phyloP scores from a whole-genome alignment of 2,888 invertebrate genomes.

The Andricus quercusramuli region DNA sequence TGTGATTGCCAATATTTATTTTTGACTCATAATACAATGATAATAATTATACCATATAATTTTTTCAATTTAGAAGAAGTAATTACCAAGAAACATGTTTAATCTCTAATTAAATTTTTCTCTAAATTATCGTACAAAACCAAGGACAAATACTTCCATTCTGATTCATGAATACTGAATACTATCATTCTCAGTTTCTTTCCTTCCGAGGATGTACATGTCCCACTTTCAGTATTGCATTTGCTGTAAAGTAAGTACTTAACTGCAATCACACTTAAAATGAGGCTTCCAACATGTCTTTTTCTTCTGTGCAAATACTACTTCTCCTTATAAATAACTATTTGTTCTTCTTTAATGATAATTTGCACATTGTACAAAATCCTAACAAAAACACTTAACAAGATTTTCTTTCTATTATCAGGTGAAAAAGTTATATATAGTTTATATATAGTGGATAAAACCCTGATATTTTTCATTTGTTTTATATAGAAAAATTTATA shows the following conservation, averaged over 20 bases:
- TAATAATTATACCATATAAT: too few species aligned
- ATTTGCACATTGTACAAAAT: neutral
- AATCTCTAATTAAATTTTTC: neutral
- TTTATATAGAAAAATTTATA: too few species aligned
- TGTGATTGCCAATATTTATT: neutral
- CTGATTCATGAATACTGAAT: neutral
- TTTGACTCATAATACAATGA: too few species aligned
- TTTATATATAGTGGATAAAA: too few species aligned
- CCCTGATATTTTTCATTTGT: too few species aligned
- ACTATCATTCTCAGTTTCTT: neutral
- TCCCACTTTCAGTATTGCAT: conserved; percentile 26
- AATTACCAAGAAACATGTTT: neutral
- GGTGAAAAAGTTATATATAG: too few species aligned
- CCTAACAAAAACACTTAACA: neutral
- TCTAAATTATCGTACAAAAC: neutral
- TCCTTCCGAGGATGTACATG: conserved; percentile 3
- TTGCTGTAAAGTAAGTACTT: conserved; percentile 6
- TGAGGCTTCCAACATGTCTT: neutral
- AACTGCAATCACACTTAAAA: neutral
- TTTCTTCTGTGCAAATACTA: neutral
- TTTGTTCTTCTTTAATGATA: neutral
- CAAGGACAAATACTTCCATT: neutral
- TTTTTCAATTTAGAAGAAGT: neutral
- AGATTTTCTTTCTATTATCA: neutral
- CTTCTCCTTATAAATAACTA: neutral